Evolutionary conservation across 2,888 invertebrate genomes (phyloP), one percentile per base, ranked within the genome.

Genomic region (Eurytoma californica): DNA sequence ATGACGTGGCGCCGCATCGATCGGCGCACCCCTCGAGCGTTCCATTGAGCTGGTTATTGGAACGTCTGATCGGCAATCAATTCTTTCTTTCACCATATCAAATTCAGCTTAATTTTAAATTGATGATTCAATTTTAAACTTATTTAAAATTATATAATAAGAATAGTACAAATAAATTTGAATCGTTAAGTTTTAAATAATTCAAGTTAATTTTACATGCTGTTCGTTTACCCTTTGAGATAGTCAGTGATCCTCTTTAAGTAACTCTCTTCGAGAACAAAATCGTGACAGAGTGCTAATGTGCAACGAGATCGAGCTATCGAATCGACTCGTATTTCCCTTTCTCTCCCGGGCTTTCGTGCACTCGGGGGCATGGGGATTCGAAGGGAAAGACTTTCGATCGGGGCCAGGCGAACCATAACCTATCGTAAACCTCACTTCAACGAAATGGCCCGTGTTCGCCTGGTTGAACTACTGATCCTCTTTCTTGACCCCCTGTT

Each of bases 391-490:
- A 57, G 30, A 68, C 72, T 55, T 60, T 60, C 80, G 77, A 82
- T 80, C 82, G 78, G 79, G 81, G 80, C 80, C 81, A 78, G 65
- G 49, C 55, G 39, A 70, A 79, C 81, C 82, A 82, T 82, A 82
- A 82, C 82, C 83, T 82, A 80, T 80, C 79, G 69, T 72, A 80
- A 81, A 65, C 39, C 53, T 47, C 57, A 53, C 58, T 69, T 47
- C 20, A 16, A 28, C n/a, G 18, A 77, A 69, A 30, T 53, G 30
- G 55, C 51, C 49, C 61, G 12, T 24, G 60, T 20, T 20, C 66
- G 28, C 39, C 65, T 79, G 61, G 39, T 9, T 16, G 53, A 61
- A 74, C 80, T 65, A 80, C 72, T 61, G 75, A n/a, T 70, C 67
- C 69, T 79, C 39, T 80, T 79, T 79, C 58, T 47, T n/a, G 4